A percentile compares a stretch with the other conserved stretches of the same genome.
These are phyloP conservation scores for Hermetia illucens DNA, from an alignment of 1,140 invertebrate genomes.

Conservation along the genomic window DNA sequence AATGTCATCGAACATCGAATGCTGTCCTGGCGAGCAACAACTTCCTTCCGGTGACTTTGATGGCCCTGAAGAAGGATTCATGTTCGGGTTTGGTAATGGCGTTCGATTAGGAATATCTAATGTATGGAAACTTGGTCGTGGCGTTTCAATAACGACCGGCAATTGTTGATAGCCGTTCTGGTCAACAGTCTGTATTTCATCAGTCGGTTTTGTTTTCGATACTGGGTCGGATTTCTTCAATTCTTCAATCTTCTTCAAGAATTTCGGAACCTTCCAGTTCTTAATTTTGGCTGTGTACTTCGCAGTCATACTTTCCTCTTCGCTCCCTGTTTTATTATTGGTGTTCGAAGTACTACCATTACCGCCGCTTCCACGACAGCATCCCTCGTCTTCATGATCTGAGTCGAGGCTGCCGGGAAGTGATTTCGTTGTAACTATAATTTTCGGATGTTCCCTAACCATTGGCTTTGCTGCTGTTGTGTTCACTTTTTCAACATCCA, in stretches of 20 bases:
- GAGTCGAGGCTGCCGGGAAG: constrained; percentile 64
- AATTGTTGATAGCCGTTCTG: constrained; percentile 41
- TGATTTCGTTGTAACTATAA: constrained; percentile 47
- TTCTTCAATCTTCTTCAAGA: constrained; percentile 39
- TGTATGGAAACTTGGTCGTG: constrained; percentile 13
- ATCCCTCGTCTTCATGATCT: constrained; percentile 41
- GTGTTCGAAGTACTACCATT: background rate
- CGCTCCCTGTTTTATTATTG: too few species aligned
- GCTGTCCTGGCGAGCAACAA: constrained; percentile 25
- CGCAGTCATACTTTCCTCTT: constrained; percentile 19
- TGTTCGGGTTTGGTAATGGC: constrained; percentile 17
- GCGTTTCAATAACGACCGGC: constrained; percentile 45
- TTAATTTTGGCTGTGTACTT: constrained; percentile 42
- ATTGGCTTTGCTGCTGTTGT: constrained; percentile 13
- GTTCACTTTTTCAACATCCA: constrained; percentile 20
- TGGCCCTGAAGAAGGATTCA: constrained; percentile 15
- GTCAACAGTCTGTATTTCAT: constrained; percentile 11
- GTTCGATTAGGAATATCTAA: constrained; percentile 18
- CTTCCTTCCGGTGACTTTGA: constrained; percentile 11
- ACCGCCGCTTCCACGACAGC: constrained; percentile 26
- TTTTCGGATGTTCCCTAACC: constrained; percentile 27
- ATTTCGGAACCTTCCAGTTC: constrained; percentile 47
- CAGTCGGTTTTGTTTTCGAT: constrained; percentile 8
- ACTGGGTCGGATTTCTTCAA: constrained; percentile 17
- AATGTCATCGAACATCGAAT: constrained; percentile 34